Percentiles rank a stretch among this genome's conserved stretches.
These are phyloP conservation scores for Drosophila siamana DNA, from an alignment of 2,888 invertebrate species.

Conservation along the genomic window DNA sequence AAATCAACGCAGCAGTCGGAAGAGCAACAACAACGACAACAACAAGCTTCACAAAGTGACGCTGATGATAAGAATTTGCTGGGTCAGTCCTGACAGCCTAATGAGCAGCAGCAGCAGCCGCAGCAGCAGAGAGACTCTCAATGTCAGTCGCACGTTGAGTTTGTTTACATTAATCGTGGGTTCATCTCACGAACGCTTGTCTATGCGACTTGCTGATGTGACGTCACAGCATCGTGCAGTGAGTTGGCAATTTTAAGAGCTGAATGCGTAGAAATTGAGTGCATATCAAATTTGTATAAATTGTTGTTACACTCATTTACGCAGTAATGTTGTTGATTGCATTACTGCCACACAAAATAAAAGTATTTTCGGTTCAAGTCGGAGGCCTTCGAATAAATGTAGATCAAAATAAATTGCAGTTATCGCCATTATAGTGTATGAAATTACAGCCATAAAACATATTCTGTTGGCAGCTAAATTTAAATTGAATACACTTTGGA, in stretches of 20 bases:
- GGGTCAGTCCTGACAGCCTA: slow-evolving; percentile 29
- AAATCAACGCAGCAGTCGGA: neutral
- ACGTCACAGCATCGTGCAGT: neutral
- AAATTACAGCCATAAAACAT: no score
- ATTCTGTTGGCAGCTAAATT: no score
- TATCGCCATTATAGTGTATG: no score
- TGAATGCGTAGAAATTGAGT: no score
- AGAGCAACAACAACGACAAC: slow-evolving; percentile 8
- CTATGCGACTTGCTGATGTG: neutral
- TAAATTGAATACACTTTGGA: no score
- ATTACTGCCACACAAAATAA: no score
- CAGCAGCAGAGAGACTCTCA: slow-evolving; percentile 16
- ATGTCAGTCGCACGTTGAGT: slow-evolving; percentile 21
- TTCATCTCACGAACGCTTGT: neutral
- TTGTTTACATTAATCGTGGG: slow-evolving; percentile 15
- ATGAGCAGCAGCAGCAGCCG: slow-evolving; percentile 31
- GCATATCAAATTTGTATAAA: no score
- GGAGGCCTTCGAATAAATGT: no score
- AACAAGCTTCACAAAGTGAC: slow-evolving; percentile 25
- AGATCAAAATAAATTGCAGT: no score
- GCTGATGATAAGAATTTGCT: slow-evolving; percentile 39
- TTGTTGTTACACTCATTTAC: no score
- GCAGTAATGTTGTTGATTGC: no score
- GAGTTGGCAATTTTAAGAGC: neutral
- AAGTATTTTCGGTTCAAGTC: no score